A percentile compares a stretch with the other conserved stretches of the same genome.
phyloP scores from a whole-genome alignment of 2,888 invertebrate species.

The Cheilosia variabilis region DNA sequence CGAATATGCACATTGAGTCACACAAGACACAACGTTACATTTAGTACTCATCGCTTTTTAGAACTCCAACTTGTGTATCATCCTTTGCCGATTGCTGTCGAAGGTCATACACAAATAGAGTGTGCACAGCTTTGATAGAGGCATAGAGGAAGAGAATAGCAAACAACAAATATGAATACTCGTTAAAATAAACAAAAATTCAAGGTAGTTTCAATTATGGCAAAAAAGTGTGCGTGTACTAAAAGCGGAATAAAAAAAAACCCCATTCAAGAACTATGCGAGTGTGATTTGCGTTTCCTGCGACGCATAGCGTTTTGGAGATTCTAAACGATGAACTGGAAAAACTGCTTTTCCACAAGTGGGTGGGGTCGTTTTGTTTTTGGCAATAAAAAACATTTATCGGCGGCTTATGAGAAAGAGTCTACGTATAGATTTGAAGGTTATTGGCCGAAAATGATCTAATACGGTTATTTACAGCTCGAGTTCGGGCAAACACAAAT shows the following conservation, averaged over 20 bases:
- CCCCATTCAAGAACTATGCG: no score
- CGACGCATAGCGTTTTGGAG: not conserved
- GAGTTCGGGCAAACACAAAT: not conserved
- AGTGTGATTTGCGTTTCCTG: not conserved
- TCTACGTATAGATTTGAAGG: constrained; percentile 27
- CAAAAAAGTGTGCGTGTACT: constrained; percentile 40
- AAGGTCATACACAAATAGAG: constrained; percentile 8
- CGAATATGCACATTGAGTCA: not conserved
- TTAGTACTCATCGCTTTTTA: constrained; percentile 46
- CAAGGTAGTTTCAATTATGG: constrained; percentile 55
- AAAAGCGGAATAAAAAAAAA: constrained; percentile 6
- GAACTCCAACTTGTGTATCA: constrained; percentile 12
- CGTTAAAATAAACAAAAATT: constrained; percentile 17
- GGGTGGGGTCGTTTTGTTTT: constrained; percentile 31
- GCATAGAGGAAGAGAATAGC: constrained; percentile 22
- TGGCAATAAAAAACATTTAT: not conserved
- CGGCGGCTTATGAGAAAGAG: not conserved
- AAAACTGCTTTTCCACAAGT: constrained; percentile 35
- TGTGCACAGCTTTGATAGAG: not conserved
- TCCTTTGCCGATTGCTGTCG: constrained; percentile 14
- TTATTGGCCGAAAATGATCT: constrained; percentile 37
- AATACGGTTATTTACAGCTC: constrained; percentile 3
- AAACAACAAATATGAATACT: not conserved
- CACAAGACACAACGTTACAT: not conserved
- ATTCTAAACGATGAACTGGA: constrained; percentile 47